These are phyloP conservation scores for Pseudopipra pipra DNA, from an alignment of 2,113 vertebrate species.

Conservation along the genomic window DNA sequence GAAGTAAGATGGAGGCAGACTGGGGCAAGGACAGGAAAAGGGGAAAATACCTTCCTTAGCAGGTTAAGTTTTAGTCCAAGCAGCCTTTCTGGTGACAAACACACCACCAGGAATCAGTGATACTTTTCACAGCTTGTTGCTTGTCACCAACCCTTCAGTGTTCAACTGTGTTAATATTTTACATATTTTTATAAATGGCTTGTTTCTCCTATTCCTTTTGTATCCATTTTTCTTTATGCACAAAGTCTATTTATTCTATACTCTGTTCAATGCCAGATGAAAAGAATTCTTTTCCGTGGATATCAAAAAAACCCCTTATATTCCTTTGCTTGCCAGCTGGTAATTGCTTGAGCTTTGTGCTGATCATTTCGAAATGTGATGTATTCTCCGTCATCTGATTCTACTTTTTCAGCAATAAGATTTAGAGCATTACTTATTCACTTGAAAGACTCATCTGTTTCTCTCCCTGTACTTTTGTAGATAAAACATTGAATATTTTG, in stretches of 20 bases:
- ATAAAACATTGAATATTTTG: background rate
- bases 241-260: background rate
- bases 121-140: background rate
- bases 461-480: background rate
- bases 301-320: background rate
- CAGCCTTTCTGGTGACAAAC: background rate
- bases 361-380: background rate
- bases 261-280: background rate
- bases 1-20: background rate
- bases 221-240: background rate
- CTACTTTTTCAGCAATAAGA: background rate
- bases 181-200: background rate
- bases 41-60: background rate
- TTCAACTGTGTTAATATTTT: background rate
- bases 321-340: background rate
- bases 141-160: background rate
- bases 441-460: background rate
- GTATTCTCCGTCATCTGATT: background rate
- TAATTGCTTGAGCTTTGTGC: background rate
- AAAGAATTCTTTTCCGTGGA: background rate
- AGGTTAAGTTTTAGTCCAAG: background rate
- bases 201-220: background rate
- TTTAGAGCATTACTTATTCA: background rate
- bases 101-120: background rate
- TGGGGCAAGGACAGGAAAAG: background rate